Conservation (phyloP, 2,888 invertebrate species). For the Philereme transversata region DNA sequence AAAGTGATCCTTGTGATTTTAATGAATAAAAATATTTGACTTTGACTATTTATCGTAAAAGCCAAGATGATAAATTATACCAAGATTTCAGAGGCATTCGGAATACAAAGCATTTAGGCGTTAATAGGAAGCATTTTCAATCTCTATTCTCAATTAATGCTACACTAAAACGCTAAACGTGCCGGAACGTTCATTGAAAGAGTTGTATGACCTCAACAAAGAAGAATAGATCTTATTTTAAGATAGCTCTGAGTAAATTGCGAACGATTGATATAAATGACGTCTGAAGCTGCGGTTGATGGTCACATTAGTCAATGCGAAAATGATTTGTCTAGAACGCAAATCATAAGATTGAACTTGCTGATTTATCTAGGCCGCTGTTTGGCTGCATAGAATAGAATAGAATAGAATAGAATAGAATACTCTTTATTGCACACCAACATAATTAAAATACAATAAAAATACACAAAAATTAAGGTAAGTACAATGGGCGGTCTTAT, state of each 20-base stretch:
- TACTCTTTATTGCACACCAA: too few relatives aligned
- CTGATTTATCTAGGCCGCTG: too few relatives aligned
- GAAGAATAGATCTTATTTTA: constrained; percentile 13
- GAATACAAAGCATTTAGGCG: constrained; percentile 3
- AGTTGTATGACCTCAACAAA: constrained; percentile 20
- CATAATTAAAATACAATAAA: too few relatives aligned
- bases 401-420: too few relatives aligned
- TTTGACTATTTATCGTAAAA: background rate
- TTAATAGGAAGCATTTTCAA: constrained; percentile 9
- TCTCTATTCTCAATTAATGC: constrained; percentile 19
- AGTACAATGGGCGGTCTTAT: too few relatives aligned
- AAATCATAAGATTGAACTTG: constrained; percentile 2
- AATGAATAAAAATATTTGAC: too few relatives aligned
- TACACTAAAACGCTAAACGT: constrained; percentile 19
- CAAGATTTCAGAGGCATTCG: constrained; percentile 2
- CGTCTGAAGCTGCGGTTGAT: background rate
- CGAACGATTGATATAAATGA: constrained; percentile 20
- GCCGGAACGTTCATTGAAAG: constrained; percentile 26
- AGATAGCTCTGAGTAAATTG: constrained; percentile 10
- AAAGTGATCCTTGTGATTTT: too few relatives aligned
- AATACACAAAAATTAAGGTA: too few relatives aligned
- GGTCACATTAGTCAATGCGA: constrained; percentile 14
- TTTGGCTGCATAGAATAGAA: too few relatives aligned
- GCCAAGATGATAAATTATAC: background rate
- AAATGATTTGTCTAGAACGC: constrained; percentile 8